A percentile compares a stretch with the other conserved stretches of the same genome.
These are phyloP conservation scores for Drosophila infuscata DNA, from an alignment of 2,888 invertebrate species.

Conservation along the genomic window DNA sequence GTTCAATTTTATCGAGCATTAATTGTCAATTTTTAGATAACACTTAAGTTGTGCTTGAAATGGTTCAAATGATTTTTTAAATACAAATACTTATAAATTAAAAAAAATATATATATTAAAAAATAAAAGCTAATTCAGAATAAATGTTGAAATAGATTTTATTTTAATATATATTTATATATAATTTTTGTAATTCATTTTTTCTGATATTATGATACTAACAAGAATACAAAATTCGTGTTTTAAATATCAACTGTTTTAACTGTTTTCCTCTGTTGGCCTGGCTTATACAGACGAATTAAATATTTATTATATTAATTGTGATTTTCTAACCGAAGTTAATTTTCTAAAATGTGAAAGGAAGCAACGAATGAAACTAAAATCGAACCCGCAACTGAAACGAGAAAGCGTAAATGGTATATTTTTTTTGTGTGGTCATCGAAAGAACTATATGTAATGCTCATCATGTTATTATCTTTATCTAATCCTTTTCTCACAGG, in stretches of 20 bases:
- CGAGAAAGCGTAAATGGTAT: slow-evolving; percentile 13
- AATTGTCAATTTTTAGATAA: not conserved
- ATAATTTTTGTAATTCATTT: no score
- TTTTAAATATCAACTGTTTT: not conserved
- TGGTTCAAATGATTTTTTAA: not conserved
- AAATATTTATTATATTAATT: not conserved
- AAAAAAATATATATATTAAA: not conserved
- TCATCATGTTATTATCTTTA: not conserved
- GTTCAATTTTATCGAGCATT: not conserved
- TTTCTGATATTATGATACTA: not conserved
- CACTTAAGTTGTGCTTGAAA: not conserved
- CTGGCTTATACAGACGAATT: not conserved
- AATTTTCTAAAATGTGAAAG: not conserved
- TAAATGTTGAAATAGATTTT: no score
- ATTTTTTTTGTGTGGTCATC: not conserved
- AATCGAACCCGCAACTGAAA: not conserved
- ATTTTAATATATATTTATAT: no score
- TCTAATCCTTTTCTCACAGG: slow-evolving; percentile 9
- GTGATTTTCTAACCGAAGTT: not conserved
- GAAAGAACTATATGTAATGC: not conserved
- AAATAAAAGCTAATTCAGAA: no score
- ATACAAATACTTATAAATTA: not conserved
- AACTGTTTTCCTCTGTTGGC: not conserved
- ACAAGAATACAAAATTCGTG: not conserved
- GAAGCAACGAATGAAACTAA: not conserved